Percentiles rank a stretch among this genome's conserved stretches.
Evolutionary conservation across 1,140 invertebrate genomes (phyloP).

Genomic region (Hylyphantes graminicola): DNA sequence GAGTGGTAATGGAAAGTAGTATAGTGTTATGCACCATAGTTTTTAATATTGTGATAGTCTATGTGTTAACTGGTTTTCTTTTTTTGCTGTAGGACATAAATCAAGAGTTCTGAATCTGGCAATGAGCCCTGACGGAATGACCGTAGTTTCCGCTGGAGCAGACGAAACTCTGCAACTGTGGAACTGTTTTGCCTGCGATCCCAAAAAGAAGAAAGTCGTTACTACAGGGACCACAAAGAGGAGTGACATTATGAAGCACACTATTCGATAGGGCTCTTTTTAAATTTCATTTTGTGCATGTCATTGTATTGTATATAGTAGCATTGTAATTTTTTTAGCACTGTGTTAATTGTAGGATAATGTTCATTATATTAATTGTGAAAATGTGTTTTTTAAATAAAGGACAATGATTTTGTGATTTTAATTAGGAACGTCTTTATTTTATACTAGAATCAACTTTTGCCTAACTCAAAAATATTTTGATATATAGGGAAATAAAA

Average conservation of each 20-base stretch:
- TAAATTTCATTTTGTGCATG: no score
- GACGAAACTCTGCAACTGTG: constrained; percentile 95
- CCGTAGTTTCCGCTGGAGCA: constrained; percentile 91
- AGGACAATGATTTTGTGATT: no score
- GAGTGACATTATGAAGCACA: constrained; percentile 52
- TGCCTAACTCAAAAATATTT: no score
- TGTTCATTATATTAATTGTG: no score
- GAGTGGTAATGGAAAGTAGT: no score
- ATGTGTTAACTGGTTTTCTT: not conserved
- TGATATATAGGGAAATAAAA: no score
- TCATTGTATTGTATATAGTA: no score
- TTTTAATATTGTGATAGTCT: not conserved
- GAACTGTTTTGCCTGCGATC: constrained; percentile 90
- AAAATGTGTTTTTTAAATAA: no score
- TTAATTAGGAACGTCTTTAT: no score
- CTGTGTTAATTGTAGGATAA: no score
- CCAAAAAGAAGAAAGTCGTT: constrained; percentile 76
- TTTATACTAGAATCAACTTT: no score
- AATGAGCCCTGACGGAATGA: constrained; percentile 94
- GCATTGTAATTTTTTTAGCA: not conserved
- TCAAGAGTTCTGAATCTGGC: constrained; percentile 90
- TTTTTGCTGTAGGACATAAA: constrained; percentile 78
- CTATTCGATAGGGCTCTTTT: constrained; percentile 35
- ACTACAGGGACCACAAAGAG: not conserved
- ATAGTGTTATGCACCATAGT: no score